phyloP scores from a whole-genome alignment of 2,113 vertebrate genomes.

The Ardeotis arabs region DNA sequence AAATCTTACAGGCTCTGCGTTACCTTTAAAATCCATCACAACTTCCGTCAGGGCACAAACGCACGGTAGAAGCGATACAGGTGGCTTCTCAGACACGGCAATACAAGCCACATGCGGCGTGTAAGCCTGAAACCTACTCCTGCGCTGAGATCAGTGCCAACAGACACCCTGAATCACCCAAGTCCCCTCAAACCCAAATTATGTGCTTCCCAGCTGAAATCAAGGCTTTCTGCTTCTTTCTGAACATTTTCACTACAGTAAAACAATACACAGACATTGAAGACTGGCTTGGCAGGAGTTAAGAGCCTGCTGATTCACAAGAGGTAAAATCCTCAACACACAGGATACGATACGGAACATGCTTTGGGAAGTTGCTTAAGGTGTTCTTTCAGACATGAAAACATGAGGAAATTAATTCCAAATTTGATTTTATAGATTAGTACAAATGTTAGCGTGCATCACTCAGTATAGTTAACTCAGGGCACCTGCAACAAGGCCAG shows the following conservation, averaged over 20 bases:
- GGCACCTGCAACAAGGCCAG: background rate
- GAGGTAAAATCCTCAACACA: background rate
- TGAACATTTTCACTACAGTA: background rate
- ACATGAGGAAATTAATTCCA: background rate
- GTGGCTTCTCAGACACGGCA: background rate
- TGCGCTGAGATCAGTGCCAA: background rate
- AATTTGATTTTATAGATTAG: background rate
- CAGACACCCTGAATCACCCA: background rate
- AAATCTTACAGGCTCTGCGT: background rate
- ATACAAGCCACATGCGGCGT: background rate
- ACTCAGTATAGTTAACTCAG: constrained; percentile 37
- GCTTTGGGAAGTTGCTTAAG: background rate
- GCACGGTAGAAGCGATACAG: background rate
- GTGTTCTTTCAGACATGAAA: background rate
- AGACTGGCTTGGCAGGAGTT: background rate
- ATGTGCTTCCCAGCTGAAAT: background rate
- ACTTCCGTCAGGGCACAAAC: background rate
- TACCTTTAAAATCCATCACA: background rate
- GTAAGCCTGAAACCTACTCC: background rate
- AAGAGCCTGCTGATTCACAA: background rate
- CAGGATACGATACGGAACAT: background rate
- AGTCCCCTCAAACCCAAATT: background rate
- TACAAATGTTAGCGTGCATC: background rate
- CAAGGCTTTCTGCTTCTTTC: background rate
- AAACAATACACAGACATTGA: background rate